phyloP scores from a whole-genome alignment of 1,140 invertebrate genomes.

The Temnothorax longispinosus region DNA sequence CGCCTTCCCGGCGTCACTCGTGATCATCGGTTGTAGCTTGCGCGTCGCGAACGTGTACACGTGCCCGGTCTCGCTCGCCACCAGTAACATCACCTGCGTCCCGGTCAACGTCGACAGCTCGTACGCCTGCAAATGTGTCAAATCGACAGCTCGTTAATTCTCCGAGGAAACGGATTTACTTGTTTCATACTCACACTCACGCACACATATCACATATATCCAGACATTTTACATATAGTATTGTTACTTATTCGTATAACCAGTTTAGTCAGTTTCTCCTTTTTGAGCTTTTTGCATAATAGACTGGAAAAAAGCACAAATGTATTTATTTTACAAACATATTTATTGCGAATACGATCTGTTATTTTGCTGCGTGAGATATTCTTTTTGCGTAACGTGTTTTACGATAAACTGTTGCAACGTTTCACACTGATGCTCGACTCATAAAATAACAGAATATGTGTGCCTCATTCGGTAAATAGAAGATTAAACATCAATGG shows the following conservation, averaged over 20 bases:
- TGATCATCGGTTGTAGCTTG: conserved; percentile 99
- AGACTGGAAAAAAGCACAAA: neutral
- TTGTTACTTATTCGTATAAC: neutral
- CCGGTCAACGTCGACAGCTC: conserved; percentile 99
- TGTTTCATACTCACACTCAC: neutral
- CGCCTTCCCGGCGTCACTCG: conserved; percentile 98
- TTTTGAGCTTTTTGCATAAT: neutral
- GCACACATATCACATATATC: neutral
- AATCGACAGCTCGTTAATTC: neutral
- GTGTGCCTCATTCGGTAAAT: neutral
- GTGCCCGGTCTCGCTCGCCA: conserved; percentile 98
- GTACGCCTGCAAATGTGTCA: conserved; percentile 93
- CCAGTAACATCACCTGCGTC: conserved; percentile 99
- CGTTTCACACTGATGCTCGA: neutral
- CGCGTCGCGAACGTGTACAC: conserved; percentile 99
- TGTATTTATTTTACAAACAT: neutral
- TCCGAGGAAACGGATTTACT: neutral
- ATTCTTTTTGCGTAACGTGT: neutral
- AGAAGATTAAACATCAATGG: neutral
- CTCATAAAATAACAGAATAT: neutral
- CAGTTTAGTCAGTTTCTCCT: no score
- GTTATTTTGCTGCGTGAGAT: neutral
- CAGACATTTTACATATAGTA: neutral
- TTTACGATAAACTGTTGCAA: neutral
- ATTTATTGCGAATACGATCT: neutral